phyloP scores from a whole-genome alignment of 2,797 vertebrate species.

The Clarias pachynema region DNA sequence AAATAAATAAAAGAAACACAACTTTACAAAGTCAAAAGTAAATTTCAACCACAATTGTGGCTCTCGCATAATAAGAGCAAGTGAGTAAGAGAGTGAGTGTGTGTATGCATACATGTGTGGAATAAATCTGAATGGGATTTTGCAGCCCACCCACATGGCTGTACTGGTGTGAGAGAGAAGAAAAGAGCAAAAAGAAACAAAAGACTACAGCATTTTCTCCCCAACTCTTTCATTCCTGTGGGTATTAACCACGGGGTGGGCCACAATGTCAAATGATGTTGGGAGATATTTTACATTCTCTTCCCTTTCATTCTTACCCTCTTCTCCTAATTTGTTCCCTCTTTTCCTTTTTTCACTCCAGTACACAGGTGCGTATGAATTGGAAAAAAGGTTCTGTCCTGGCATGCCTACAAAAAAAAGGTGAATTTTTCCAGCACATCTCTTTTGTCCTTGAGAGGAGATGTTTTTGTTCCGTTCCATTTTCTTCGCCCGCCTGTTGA shows the following conservation, averaged over 20 bases:
- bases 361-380: conserved; percentile 71
- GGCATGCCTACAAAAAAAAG: conserved; percentile 76
- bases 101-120: conserved; percentile 34
- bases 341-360: conserved; percentile 45
- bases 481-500: not conserved
- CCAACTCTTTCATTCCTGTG: conserved; percentile 65
- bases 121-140: conserved; percentile 53
- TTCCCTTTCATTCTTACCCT: not conserved
- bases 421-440: conserved; percentile 65
- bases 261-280: conserved; percentile 56
- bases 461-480: not conserved
- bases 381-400: conserved; percentile 58
- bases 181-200: conserved; percentile 12
- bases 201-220: conserved; percentile 62
- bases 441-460: conserved; percentile 53
- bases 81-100: conserved; percentile 22
- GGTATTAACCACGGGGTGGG: conserved; percentile 68
- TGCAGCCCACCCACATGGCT: conserved; percentile 73
- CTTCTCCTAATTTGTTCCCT: not conserved
- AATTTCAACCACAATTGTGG: conserved; percentile 9
- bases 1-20: not conserved
- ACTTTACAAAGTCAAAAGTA: conserved; percentile 18
- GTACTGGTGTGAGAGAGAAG: conserved; percentile 20
- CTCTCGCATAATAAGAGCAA: not conserved
- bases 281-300: conserved; percentile 45